Percentiles rank a stretch among this genome's conserved stretches.
Conservation (phyloP, 2,888 invertebrate species). For the Melangyna quadrimaculata region DNA sequence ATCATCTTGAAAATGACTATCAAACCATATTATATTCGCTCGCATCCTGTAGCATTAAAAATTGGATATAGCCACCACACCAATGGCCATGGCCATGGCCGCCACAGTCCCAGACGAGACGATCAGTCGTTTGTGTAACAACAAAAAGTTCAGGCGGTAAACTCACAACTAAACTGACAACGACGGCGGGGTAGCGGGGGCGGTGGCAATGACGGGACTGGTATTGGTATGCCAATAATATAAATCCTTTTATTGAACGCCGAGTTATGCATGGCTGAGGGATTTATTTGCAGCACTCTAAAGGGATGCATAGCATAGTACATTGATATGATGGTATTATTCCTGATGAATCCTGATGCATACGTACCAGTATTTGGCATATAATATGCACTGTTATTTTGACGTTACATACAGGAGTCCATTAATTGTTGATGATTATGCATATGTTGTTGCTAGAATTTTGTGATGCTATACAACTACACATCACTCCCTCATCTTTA, state of each 20-base stretch:
- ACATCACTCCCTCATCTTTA: background rate
- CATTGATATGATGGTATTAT: background rate
- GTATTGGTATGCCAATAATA: slow-evolving; percentile 66
- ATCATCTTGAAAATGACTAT: slow-evolving; percentile 68
- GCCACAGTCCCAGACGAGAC: background rate
- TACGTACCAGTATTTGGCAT: too few relatives aligned
- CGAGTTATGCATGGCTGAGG: slow-evolving; percentile 34
- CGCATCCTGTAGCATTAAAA: slow-evolving; percentile 20
- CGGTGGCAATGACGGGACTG: background rate
- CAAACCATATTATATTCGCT: slow-evolving; percentile 38
- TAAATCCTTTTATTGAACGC: slow-evolving; percentile 62
- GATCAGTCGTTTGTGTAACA: background rate
- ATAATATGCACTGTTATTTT: slow-evolving; percentile 25
- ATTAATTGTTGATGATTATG: slow-evolving; percentile 55
- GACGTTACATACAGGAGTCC: slow-evolving; percentile 18
- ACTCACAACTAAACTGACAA: background rate
- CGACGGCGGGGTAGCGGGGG: too few relatives aligned
- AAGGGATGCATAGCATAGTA: slow-evolving; percentile 38
- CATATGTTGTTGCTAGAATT: slow-evolving; percentile 24
- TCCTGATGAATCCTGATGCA: background rate
- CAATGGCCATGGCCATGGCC: background rate
- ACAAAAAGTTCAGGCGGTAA: background rate
- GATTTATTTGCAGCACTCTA: slow-evolving; percentile 57
- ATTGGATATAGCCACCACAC: background rate
- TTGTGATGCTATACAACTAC: background rate